These are phyloP conservation scores for Pogonus chalceus DNA, from an alignment of 1,140 invertebrate genomes.

Conservation along the genomic window DNA sequence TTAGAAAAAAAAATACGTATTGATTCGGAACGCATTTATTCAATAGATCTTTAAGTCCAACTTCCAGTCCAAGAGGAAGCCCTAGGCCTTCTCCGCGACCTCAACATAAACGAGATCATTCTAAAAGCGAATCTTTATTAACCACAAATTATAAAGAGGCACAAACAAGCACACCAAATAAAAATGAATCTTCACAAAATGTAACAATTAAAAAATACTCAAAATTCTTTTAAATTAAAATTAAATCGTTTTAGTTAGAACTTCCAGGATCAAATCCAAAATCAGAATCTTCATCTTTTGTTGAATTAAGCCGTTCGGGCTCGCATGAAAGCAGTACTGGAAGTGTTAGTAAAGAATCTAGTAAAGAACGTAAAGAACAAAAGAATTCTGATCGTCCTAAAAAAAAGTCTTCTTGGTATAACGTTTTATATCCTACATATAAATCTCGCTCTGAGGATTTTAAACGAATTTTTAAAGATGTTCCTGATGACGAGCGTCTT, in stretches of 20 bases:
- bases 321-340: slow-evolving; percentile 24
- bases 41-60: slow-evolving; percentile 28
- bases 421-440: slow-evolving; percentile 84
- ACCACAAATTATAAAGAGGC: slow-evolving; percentile 19
- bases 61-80: slow-evolving; percentile 29
- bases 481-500: slow-evolving; percentile 81
- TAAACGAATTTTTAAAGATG: slow-evolving; percentile 83
- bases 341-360: slow-evolving; percentile 30
- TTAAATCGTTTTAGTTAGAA: slow-evolving; percentile 6
- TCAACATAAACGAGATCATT: slow-evolving; percentile 26
- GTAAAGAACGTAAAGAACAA: slow-evolving; percentile 31
- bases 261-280: not conserved
- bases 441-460: slow-evolving; percentile 89
- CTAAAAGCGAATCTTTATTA: slow-evolving; percentile 20
- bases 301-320: slow-evolving; percentile 30
- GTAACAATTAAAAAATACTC: slow-evolving; percentile 15
- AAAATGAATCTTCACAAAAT: slow-evolving; percentile 25
- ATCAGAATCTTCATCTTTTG: slow-evolving; percentile 25
- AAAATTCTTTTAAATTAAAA: slow-evolving; percentile 6
- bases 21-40: slow-evolving; percentile 8
- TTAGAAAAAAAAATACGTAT: not conserved
- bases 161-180: slow-evolving; percentile 16
- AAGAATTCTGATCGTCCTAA: slow-evolving; percentile 43
- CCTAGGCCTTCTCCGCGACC: slow-evolving; percentile 31
- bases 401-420: slow-evolving; percentile 72